Evolutionary conservation across 2,888 invertebrate species (phyloP).

Genomic region (Temnothorax ravouxi): DNA sequence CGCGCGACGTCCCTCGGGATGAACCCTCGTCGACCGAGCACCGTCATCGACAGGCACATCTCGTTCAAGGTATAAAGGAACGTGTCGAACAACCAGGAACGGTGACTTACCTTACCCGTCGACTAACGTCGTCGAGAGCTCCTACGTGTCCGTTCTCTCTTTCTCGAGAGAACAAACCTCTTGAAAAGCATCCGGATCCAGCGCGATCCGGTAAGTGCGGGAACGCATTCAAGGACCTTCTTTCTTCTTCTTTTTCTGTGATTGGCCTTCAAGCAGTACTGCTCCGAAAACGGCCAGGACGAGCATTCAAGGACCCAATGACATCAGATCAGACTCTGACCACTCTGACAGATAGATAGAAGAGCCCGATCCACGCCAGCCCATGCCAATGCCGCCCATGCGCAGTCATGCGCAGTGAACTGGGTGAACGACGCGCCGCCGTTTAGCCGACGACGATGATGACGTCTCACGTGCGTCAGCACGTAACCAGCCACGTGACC

Average conservation of each 20-base stretch:
- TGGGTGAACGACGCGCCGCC: background rate
- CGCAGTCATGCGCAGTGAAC: slow-evolving; percentile 7
- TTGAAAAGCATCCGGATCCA: slow-evolving; percentile 18
- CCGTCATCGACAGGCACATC: slow-evolving; percentile 35
- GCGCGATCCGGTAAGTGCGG: background rate
- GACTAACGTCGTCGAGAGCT: background rate
- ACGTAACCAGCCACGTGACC: background rate
- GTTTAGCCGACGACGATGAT: background rate
- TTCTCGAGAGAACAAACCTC: background rate
- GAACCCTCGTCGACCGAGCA: slow-evolving; percentile 26
- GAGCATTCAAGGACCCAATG: slow-evolving; percentile 6
- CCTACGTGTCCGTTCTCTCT: background rate
- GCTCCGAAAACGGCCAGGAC: too few relatives aligned
- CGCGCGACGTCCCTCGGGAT: slow-evolving; percentile 2
- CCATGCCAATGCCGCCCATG: slow-evolving; percentile 1
- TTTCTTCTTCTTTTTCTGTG: too few relatives aligned
- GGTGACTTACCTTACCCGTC: background rate
- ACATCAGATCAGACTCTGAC: too few relatives aligned
- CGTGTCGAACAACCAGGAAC: background rate
- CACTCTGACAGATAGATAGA: background rate
- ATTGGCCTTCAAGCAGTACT: too few relatives aligned
- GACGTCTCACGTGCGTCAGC: background rate
- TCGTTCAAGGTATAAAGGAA: background rate
- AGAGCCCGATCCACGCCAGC: background rate
- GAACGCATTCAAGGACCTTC: slow-evolving; percentile 4